Evolutionary conservation across 2,797 vertebrate genomes (phyloP), one percentile per base, ranked within the genome.

Genomic region (Ptychadena robeensis): DNA sequence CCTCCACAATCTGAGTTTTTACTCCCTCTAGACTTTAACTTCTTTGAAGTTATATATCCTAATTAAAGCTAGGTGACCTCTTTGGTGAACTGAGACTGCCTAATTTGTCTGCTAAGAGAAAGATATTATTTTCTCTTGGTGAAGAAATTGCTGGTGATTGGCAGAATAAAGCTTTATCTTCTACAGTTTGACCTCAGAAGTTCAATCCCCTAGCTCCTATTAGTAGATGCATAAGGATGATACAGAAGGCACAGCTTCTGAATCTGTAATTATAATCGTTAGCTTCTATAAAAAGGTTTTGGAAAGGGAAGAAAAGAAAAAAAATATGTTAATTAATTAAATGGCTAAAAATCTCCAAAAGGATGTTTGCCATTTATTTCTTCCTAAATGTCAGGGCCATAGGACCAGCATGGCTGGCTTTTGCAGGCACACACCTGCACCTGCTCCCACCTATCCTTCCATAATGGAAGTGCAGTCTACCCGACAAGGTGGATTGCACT

Each of bases 51-150:
- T 61, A 38, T 75, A 59, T 75, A 28, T 63, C 57, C 34, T 64
- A 75, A 75, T 75, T 38, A 75, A 75, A 75, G 73, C 27, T 27
- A 27, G 14, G 32, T 75, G 73, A 75, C 73, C 73, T 40, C 73
- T 38, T 0, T 30, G 32, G 57, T 63, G 73, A 63, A 38, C 73
- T 37, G 73, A 63, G 73, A 75, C 61, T 30, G 59, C 63, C 73
- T 64, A 63, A 75, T 75, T 75, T 75, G 38, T 75, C 73, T 38
- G 59, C 73, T 75, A 75, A 30, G 14, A 61, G 27, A 61, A 35
- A 61, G 34, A 37, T 32, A 75, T 75, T 75, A 75, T 75, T 35
- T 38, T 27, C 34, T 75, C 59, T 40, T 38, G 73, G 35, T 75
- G 59, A 64, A 28, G 57, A 64, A 27, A 40, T 64, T 40, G 73